These are phyloP conservation scores for Myotis planiceps DNA, from an alignment of 2,797 vertebrate species.

Conservation along the genomic window DNA sequence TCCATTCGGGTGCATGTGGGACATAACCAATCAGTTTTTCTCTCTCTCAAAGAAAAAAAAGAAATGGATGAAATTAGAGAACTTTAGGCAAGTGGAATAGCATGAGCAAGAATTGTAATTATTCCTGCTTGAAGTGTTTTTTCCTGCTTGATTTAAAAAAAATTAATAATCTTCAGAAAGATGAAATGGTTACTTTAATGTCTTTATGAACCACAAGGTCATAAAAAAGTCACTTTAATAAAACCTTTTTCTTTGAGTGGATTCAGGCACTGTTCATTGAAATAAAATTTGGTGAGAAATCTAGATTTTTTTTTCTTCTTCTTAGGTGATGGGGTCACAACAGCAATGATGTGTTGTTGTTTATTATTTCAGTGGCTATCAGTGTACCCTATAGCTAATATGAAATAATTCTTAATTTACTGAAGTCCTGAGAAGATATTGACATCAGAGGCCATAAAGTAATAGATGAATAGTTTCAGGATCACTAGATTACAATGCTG, in stretches of 20 bases:
- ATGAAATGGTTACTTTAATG: slow-evolving; percentile 39
- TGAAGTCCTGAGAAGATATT: neutral
- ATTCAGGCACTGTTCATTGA: slow-evolving; percentile 35
- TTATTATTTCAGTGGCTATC: neutral
- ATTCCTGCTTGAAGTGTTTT: neutral
- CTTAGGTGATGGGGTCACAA: neutral
- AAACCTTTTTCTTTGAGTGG: neutral
- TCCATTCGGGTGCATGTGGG: neutral
- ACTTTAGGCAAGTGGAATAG: slow-evolving; percentile 20
- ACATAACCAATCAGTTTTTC: neutral
- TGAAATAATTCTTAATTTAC: slow-evolving; percentile 16
- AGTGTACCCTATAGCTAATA: neutral
- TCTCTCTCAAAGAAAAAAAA: neutral
- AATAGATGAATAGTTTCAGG: slow-evolving; percentile 26
- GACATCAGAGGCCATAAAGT: neutral
- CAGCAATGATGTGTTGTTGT: neutral
- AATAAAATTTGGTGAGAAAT: slow-evolving; percentile 10
- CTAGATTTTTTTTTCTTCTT: neutral
- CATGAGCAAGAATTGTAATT: slow-evolving; percentile 25
- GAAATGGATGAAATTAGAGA: neutral
- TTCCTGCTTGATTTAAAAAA: neutral
- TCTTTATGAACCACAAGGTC: neutral
- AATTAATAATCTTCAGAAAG: slow-evolving; percentile 9
- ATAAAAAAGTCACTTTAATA: slow-evolving; percentile 39
- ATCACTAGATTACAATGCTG: neutral